Evolutionary conservation across 1,140 invertebrate genomes (phyloP).

Genomic region (Euglossa dilemma): DNA sequence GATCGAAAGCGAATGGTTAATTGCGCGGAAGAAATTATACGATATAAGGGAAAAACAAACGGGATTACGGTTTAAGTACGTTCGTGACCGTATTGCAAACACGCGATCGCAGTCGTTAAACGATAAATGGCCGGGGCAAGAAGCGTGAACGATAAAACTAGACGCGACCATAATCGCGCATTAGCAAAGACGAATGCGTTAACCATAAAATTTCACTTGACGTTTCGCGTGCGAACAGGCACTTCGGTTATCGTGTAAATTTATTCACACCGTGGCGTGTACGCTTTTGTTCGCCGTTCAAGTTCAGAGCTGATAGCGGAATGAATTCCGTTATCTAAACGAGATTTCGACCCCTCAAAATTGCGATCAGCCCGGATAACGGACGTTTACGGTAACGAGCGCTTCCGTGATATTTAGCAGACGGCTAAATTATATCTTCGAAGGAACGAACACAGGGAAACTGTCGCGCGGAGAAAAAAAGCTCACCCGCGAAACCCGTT

Average conservation of each 20-base stretch:
- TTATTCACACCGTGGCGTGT: background rate
- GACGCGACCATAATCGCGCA: background rate
- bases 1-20: too few relatives aligned
- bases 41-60: background rate
- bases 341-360: background rate
- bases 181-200: background rate
- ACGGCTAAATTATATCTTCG: background rate
- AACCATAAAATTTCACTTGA: slow-evolving; percentile 9
- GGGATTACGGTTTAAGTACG: background rate
- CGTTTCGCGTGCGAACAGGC: slow-evolving; percentile 11
- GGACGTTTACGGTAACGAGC: too few relatives aligned
- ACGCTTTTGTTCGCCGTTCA: background rate
- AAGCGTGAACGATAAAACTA: background rate
- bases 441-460: background rate
- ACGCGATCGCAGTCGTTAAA: background rate
- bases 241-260: slow-evolving; percentile 5
- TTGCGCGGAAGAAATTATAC: too few relatives aligned
- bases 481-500: too few relatives aligned
- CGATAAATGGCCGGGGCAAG: background rate
- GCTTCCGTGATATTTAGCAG: background rate
- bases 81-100: background rate
- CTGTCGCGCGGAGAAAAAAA: too few relatives aligned
- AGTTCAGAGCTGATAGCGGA: slow-evolving; percentile 12
- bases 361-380: background rate
- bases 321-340: slow-evolving; percentile 3